A percentile compares a stretch with the other conserved stretches of the same genome.
Conservation (phyloP, 2,888 invertebrate species). For the Tromatobia lineatoria region DNA sequence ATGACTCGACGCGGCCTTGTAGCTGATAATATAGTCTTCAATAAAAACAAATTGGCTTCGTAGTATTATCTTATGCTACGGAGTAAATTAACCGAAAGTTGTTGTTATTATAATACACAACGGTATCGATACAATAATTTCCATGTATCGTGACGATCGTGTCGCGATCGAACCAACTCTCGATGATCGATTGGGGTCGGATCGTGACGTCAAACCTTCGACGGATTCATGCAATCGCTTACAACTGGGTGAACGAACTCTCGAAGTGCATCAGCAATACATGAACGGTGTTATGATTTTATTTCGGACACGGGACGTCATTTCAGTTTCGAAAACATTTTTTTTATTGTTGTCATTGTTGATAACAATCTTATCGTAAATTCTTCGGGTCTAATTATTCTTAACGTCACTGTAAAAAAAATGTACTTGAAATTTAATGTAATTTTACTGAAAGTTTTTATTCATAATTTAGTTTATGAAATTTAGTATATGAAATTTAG, state of each 20-base stretch:
- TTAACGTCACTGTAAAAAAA: too few relatives aligned
- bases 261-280: constrained; percentile 26
- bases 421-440: too few relatives aligned
- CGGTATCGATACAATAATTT: constrained; percentile 14
- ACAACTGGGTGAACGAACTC: constrained; percentile 75
- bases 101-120: neutral
- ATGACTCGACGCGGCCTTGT: constrained; percentile 19
- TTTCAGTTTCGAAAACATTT: neutral
- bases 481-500: too few relatives aligned
- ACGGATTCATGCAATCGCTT: constrained; percentile 75
- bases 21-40: neutral
- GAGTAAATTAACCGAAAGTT: constrained; percentile 3
- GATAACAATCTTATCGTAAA: too few relatives aligned
- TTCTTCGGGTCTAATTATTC: neutral
- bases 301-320: neutral
- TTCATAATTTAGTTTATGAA: too few relatives aligned
- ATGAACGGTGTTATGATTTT: neutral
- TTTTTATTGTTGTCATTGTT: neutral
- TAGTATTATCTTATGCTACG: neutral
- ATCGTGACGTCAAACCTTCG: constrained; percentile 70
- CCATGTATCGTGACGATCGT: constrained; percentile 19
- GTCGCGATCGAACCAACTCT: constrained; percentile 13
- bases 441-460: too few relatives aligned
- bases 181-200: constrained; percentile 76
- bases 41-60: constrained; percentile 4